These are phyloP conservation scores for Patiria pectinifera DNA, from an alignment of 53 echinoderm and acorn worm genomes.

Conservation along the genomic window DNA sequence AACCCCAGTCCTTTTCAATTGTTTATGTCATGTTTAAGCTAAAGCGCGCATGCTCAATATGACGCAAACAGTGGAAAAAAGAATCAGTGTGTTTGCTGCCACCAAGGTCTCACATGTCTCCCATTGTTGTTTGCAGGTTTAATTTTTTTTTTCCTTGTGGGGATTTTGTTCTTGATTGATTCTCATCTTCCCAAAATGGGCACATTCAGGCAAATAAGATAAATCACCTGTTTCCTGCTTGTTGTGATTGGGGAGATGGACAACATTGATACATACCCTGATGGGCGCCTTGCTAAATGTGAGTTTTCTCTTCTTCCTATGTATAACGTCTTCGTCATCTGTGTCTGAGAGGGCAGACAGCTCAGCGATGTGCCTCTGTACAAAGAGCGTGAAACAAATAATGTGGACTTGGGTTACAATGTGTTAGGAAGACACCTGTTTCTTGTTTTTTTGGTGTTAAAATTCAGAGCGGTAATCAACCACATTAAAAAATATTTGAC, in stretches of 20 bases:
- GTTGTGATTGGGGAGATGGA: background rate
- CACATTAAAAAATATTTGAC: background rate
- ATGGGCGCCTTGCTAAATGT: conserved; percentile 27
- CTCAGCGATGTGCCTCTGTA: conserved; percentile 40
- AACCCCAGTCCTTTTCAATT: too few species aligned
- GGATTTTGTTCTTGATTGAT: background rate
- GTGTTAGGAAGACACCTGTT: background rate
- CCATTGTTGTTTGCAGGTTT: too few species aligned
- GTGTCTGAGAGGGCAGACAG: conserved; percentile 49
- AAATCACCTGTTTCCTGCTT: background rate
- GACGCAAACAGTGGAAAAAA: too few species aligned
- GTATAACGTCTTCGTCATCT: conserved; percentile 17
- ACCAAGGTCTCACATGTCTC: too few species aligned
- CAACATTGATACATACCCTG: conserved; percentile 13
- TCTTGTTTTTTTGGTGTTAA: too few species aligned
- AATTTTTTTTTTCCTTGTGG: background rate
- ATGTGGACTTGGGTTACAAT: background rate
- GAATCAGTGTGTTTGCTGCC: too few species aligned
- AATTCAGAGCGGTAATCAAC: too few species aligned
- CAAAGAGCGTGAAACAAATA: background rate
- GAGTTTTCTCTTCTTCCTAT: conserved; percentile 12
- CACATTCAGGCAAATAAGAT: background rate
- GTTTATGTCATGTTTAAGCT: too few species aligned
- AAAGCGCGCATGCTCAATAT: too few species aligned
- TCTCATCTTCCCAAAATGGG: background rate